Evolutionary conservation across 2,797 vertebrate species (phyloP).

Genomic region (Emydoidea blandingii): DNA sequence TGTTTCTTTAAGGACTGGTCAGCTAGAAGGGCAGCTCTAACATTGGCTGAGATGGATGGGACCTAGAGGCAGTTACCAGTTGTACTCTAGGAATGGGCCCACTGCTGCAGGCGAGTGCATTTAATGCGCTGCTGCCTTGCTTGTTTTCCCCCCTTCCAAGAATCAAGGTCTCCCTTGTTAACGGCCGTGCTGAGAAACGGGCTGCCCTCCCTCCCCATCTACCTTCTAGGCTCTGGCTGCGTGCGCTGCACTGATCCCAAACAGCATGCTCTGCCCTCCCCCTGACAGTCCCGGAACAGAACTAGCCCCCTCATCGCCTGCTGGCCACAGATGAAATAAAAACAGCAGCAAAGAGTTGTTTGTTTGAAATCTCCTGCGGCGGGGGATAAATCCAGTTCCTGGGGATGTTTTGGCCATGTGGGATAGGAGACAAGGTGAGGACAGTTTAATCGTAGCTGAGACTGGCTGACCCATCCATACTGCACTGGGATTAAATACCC

Average conservation of each 20-base stretch:
- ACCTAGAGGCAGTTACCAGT: not conserved
- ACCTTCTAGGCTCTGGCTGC: not conserved
- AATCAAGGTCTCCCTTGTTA: not conserved
- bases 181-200: not conserved
- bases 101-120: not conserved
- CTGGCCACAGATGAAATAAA: conserved; percentile 39
- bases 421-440: not conserved
- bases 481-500: not conserved
- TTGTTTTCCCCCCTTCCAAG: not conserved
- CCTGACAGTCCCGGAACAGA: not conserved
- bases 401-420: conserved; percentile 13
- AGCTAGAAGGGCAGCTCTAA: not conserved
- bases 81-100: not conserved
- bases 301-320: not conserved
- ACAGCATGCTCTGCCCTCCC: not conserved
- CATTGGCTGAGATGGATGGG: not conserved
- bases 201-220: not conserved
- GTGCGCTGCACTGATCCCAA: not conserved
- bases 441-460: not conserved
- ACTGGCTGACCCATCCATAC: not conserved
- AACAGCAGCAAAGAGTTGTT: conserved; percentile 5
- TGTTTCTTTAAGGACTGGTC: not conserved
- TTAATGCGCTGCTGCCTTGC: not conserved
- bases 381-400: conserved; percentile 6
- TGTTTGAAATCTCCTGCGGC: conserved; percentile 15